Evolutionary conservation across 1,140 invertebrate species (phyloP).

Genomic region (Yoshiicerus persimilis): DNA sequence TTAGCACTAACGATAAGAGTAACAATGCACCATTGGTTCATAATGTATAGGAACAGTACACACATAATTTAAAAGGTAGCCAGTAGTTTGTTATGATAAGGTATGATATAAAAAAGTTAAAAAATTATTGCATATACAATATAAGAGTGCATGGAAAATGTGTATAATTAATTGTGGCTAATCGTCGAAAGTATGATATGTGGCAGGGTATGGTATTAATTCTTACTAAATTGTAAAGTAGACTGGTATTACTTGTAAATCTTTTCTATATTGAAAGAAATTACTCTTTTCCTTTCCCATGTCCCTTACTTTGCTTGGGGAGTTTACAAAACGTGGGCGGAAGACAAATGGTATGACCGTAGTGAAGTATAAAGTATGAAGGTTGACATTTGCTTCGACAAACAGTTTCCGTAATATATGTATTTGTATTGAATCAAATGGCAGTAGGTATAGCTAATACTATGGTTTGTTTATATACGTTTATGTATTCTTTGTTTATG

Average conservation of each 20-base stretch:
- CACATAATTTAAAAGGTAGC: not conserved
- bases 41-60: not conserved
- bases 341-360: not conserved
- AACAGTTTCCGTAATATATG: not conserved
- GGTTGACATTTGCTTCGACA: not conserved
- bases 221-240: no score
- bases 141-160: no score
- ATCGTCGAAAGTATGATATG: no score
- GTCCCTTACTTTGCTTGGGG: not conserved
- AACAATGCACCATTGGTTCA: not conserved
- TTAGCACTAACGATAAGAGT: not conserved
- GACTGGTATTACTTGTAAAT: not conserved
- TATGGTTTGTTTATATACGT: no score
- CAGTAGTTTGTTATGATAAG: no score
- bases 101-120: no score
- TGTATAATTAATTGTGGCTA: no score
- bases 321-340: not conserved
- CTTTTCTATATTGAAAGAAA: not conserved
- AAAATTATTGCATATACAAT: no score
- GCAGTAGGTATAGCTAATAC: no score
- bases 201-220: no score
- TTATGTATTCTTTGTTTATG: no score
- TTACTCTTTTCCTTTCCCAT: not conserved
- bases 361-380: not conserved
- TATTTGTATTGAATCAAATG: not conserved